Base-by-base conservation (phyloP, 2,888 invertebrate genomes). In the Hydroisotoma schaefferi region DNA sequence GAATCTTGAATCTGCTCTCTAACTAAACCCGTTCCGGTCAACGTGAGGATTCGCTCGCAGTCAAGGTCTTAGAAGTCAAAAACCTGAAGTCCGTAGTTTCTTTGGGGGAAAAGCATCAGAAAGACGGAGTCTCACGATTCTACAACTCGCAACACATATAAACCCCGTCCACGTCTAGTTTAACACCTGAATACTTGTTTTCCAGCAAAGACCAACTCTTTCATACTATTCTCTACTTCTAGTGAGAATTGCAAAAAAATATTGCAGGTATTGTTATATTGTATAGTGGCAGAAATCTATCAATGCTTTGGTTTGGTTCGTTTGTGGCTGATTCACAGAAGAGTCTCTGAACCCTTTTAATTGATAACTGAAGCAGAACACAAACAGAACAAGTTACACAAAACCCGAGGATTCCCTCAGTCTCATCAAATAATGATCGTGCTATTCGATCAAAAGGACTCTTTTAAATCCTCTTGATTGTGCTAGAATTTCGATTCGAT, bases 11-110 rank as follows among this genome's bases (percentile, higher is more conserved):
- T 26, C 37, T 53, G 23, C 25, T 20, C 29, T n/a, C n/a, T n/a
- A n/a, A 29, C 25, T 56, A 61, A 63, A 63, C 62, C 53, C 58
- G 62, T 63, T 59, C 62, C 59, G 62, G 55, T 55, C 48, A 52
- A 52, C 20, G 22, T 52, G 37, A 26, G 28, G 27, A 48, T 48
- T 28, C 20, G 48, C 48, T 48, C 27, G 4, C 38, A 52, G 37
- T 37, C 52, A 52, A 52, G 52, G 52, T 52, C 52, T 52, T 25
- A 23, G 12, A 37, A 52, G 52, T 52, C 52, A 52, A 52, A 52
- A 52, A 52, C 52, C 52, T 52, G 52, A 26, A 46, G 46, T 46
- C 46, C 46, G 25, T 46, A n/a, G 46, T 25, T 23, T 46, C n/a
- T 5, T 40, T 40, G n/a, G 40, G n/a, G n/a, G 20, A 40, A 40